phyloP scores from a whole-genome alignment of 2,888 invertebrate genomes.

The Endomychus coccineus region DNA sequence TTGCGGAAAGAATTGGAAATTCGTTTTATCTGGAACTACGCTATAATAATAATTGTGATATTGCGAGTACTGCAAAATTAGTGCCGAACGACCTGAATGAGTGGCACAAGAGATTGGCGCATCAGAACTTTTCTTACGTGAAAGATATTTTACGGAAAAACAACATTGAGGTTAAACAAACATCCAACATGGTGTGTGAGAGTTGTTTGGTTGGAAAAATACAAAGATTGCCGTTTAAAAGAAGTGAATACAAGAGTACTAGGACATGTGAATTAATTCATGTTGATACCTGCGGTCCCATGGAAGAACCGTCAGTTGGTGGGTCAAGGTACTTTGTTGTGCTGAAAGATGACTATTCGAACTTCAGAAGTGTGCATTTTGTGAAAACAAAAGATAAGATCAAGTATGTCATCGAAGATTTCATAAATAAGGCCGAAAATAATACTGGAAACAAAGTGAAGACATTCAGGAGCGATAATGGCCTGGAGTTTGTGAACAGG shows the following conservation, averaged over 20 bases:
- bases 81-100: no score
- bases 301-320: slow-evolving; percentile 12
- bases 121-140: slow-evolving; percentile 26
- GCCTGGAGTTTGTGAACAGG: slow-evolving; percentile 27
- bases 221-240: background rate
- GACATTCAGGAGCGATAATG: slow-evolving; percentile 28
- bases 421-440: slow-evolving; percentile 25
- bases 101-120: no score
- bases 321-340: slow-evolving; percentile 17
- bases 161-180: slow-evolving; percentile 10
- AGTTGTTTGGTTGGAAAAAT: slow-evolving; percentile 7
- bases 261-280: slow-evolving; percentile 12
- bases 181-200: background rate
- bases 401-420: slow-evolving; percentile 17
- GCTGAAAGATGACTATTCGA: slow-evolving; percentile 24
- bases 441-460: slow-evolving; percentile 25
- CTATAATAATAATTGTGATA: no score
- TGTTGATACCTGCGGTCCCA: slow-evolving; percentile 18
- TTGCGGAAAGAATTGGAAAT: slow-evolving; percentile 3
- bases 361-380: slow-evolving; percentile 19
- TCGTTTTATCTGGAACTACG: no score
- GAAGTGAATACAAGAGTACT: slow-evolving; percentile 1
- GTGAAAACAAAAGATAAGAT: slow-evolving; percentile 24
- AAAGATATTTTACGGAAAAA: slow-evolving; percentile 6
- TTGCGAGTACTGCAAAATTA: no score